Evolutionary conservation across 2,113 vertebrate genomes (phyloP), one percentile per base, ranked within the genome.

Genomic region (Lepus americanus): DNA sequence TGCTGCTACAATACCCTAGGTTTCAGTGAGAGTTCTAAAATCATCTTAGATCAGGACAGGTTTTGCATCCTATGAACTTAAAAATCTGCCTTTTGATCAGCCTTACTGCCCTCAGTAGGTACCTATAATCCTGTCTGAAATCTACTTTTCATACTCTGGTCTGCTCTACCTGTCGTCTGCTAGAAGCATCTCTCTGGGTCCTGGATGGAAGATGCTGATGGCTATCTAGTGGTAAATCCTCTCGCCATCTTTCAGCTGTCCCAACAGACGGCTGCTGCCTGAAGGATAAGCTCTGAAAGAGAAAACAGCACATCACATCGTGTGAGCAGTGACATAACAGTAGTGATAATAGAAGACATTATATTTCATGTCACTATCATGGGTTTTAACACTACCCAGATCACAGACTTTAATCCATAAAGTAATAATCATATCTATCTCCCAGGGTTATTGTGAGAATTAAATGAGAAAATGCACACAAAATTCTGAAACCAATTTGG

Each of bases 201-300:
- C 72, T 93, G 39, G 74, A 22, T 69, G n/a, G 70, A 92, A 80
- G 86, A 67, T 19, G 44, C 25, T 84, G 78, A 80, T 2, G 31
- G 67, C 31, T 19, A 51, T 87, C 51, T n/a, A 79, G 85, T 92
- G 66, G 44, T 49, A 95, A 84, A 92, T 72, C 36, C 64, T 89
- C 82, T 78, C 0, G 70, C 82, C 66, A 17, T 53, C 53, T 61
- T 87, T 97, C 83, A 87, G 70, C 49, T 93, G 66, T 92, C 12
- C 22, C 74, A 76, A 51, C 12, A 96, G 82, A 93, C 3, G 55
- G 76, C 36, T 95, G 94, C 77, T 91, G 82, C 53, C 44, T 49
- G 64, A 69, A 67, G 51, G 55, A n/a, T 74, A 81, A 90, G 33
- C 33, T 96, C 95, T 97, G 69, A 86, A 96, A 94, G 16, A 95